Percentiles rank a stretch among this genome's conserved stretches.
Conservation (phyloP, 2,113 vertebrate species). For the Psilopsiagon aymara region DNA sequence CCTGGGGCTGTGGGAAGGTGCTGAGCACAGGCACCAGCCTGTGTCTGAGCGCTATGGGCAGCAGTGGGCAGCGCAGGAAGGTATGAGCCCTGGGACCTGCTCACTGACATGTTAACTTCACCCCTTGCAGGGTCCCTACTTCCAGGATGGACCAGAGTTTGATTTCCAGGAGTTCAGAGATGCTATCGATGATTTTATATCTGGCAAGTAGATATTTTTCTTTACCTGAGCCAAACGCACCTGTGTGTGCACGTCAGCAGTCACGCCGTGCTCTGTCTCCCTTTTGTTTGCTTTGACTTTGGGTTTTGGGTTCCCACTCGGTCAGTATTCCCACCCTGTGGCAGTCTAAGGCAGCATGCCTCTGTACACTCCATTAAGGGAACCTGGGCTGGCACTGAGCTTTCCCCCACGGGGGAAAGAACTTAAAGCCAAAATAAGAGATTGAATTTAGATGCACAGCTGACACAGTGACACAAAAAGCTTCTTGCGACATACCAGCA, state of each 20-base stretch:
- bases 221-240: neutral
- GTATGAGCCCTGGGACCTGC: neutral
- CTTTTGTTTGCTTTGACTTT: neutral
- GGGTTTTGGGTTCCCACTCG: neutral
- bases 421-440: neutral
- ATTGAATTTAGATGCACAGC: neutral
- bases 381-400: neutral
- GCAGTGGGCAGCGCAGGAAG: fast-evolving
- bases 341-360: neutral
- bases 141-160: constrained; percentile 62
- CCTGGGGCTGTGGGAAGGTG: neutral
- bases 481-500: fast-evolving
- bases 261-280: fast-evolving
- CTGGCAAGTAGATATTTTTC: constrained; percentile 78
- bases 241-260: fast-evolving
- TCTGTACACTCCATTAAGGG: fast-evolving
- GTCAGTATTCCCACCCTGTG: fast-evolving
- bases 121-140: constrained; percentile 61
- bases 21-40: neutral
- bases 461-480: neutral
- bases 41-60: neutral
- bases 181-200: constrained; percentile 78
- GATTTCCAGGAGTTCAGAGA: constrained; percentile 83
- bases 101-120: neutral
- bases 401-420: neutral